Evolutionary conservation across 92 coral and sea anemone species (phyloP).

Genomic region (Zoanthus solanderi): DNA sequence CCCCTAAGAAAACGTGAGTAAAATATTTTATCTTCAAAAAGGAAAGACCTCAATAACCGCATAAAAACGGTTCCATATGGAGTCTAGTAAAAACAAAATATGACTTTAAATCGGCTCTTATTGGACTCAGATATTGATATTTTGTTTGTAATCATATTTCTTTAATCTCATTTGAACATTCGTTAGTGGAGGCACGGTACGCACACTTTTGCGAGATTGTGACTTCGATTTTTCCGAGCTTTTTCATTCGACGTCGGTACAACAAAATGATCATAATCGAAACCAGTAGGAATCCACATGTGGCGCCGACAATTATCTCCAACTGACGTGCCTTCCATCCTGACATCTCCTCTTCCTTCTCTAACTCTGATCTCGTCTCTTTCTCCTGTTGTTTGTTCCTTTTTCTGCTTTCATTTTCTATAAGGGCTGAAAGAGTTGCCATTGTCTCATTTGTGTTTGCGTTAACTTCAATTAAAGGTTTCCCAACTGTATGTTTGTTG

Average conservation of each 20-base stretch:
- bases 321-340: not conserved
- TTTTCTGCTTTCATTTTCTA: not conserved
- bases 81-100: no score
- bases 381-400: not conserved
- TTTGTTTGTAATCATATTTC: not conserved
- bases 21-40: no score
- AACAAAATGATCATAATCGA: not conserved
- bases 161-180: not conserved
- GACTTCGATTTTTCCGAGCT: constrained; percentile 22
- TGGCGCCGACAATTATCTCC: not conserved
- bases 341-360: not conserved
- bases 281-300: not conserved
- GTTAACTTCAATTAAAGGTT: not conserved
- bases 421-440: not conserved
- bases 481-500: not conserved
- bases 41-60: no score
- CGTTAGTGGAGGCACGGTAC: not conserved
- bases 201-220: not conserved
- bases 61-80: no score
- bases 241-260: constrained; percentile 16
- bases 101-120: no score
- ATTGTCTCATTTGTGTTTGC: not conserved
- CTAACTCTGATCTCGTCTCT: not conserved
- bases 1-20: no score
- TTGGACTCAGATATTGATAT: no score